Conservation (phyloP, 1,140 invertebrate species). For the Lepidotrigona ventralis region DNA sequence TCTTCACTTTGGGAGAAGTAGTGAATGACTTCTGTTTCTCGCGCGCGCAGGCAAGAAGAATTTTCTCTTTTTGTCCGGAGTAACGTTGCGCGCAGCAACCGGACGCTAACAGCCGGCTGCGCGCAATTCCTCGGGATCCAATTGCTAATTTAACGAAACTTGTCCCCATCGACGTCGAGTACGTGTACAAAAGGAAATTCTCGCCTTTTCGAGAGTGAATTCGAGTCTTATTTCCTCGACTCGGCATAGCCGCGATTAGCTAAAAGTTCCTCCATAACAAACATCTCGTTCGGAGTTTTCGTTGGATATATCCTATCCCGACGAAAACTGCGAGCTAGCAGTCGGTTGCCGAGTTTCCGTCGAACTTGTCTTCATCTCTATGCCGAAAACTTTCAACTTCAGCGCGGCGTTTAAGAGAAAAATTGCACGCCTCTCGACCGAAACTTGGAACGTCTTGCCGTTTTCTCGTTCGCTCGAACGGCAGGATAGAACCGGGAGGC, state of each 20-base stretch:
- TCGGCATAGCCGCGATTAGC: conserved; percentile 36
- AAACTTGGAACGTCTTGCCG: conserved; percentile 36
- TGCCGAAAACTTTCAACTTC: conserved; percentile 45
- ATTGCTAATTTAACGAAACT: conserved; percentile 30
- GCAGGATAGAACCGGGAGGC: background rate
- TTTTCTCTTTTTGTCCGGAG: background rate
- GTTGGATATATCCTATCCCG: conserved; percentile 46
- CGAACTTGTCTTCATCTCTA: conserved; percentile 53
- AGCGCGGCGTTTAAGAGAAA: conserved; percentile 51
- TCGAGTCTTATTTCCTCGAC: conserved; percentile 21
- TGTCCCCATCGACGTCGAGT: conserved; percentile 15
- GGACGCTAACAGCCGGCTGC: background rate
- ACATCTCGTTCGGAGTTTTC: conserved; percentile 57
- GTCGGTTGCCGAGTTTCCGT: background rate
- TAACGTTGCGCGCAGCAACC: background rate
- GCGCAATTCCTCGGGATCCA: conserved; percentile 8
- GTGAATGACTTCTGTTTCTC: background rate
- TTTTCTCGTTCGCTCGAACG: conserved; percentile 2
- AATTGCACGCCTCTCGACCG: conserved; percentile 38
- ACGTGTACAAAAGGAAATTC: conserved; percentile 24
- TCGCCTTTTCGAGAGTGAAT: conserved; percentile 34
- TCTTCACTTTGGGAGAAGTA: background rate
- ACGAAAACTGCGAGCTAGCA: background rate
- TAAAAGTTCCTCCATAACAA: conserved; percentile 52
- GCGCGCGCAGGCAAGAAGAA: background rate